Evolutionary conservation across 2,113 vertebrate species (phyloP), one percentile per base, ranked within the genome.

Genomic region (Cyanoderma ruficeps): DNA sequence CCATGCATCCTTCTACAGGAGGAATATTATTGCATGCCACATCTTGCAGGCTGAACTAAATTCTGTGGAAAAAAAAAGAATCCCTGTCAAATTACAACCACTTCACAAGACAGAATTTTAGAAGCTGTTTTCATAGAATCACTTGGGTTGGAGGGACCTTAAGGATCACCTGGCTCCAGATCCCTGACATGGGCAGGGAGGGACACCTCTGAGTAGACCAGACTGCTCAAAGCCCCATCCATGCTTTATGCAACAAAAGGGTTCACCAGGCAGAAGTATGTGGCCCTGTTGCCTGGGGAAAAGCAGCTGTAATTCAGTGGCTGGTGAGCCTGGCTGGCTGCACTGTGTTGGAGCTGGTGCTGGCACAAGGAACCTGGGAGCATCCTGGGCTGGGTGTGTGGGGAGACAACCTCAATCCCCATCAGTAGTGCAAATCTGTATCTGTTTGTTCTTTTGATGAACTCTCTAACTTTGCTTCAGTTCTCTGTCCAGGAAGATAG

Each of bases 331-430:
- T 1, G 13, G n/a, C 47, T 72, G 63, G 11, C 33, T 21, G 50
- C 74, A 23, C 39, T 22, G 25, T 33, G 28, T 13, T 3, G 0
- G 55, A 79, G 41, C 53, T 31, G 59, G 25, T 61, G 67, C 21
- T 15, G 9, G 53, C n/a, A 13, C 24, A 4, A 4, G 53, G 41
- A 53, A 37, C 30, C 49, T 42, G 23, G 53, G 63, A 39, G 27
- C 14, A 8, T 4, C 53, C 35, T 47, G 10, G 7, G 33, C 59
- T 74, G 28, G 41, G 31, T 19, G 11, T 5, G 31, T 2, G 0
- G 39, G 55, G 46, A 49, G 27, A 8, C 7, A 8, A 37, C 15
- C 41, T 68, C 82, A n/a, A 8, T 27, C 17, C 11, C 53, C 60
- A 16, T 8, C 49, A 8, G 14, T 2, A 19, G 13, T 6, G 41